These are phyloP conservation scores for Geophilus truncorum DNA, from an alignment of 2,888 invertebrate species.

Conservation along the genomic window DNA sequence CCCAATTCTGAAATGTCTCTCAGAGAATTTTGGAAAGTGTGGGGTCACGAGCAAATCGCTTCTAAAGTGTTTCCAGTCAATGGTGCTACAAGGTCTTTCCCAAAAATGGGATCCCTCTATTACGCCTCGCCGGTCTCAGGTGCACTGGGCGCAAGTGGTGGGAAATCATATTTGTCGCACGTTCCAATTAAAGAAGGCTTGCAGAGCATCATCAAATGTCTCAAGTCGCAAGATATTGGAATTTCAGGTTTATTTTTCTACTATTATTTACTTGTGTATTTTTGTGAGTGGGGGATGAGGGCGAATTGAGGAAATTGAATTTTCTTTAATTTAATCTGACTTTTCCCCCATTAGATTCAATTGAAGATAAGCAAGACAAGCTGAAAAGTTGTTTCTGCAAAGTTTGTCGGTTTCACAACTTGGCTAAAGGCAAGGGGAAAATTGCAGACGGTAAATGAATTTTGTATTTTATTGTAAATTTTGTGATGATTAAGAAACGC, in stretches of 20 bases:
- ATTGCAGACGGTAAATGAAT: neutral
- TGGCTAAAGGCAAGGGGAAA: neutral
- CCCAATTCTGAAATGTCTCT: conserved; percentile 38
- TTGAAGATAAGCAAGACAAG: conserved; percentile 3
- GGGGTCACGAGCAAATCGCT: conserved; percentile 41
- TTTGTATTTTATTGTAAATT: neutral
- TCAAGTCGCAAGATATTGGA: conserved; percentile 41
- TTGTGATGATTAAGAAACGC: too few relatives aligned
- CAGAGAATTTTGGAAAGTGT: conserved; percentile 40
- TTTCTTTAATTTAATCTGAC: neutral
- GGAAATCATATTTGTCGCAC: conserved; percentile 34
- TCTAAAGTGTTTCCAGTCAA: conserved; percentile 40
- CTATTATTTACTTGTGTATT: neutral
- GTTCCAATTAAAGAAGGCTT: conserved; percentile 42
- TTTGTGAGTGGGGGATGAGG: neutral
- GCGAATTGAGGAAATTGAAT: too few relatives aligned
- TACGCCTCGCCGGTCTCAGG: conserved; percentile 33
- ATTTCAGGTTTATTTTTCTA: conserved; percentile 37
- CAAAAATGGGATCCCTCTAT: conserved; percentile 38
- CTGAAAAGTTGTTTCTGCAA: conserved; percentile 8
- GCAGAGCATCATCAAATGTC: conserved; percentile 41
- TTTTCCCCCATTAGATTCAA: neutral
- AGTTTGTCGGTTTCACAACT: conserved; percentile 3
- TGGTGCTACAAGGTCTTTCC: conserved; percentile 37
- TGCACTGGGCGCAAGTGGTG: conserved; percentile 32